Evolutionary conservation across 2,888 invertebrate species (phyloP), one percentile per base, ranked within the genome.

Genomic region (Nymphalis urticae): DNA sequence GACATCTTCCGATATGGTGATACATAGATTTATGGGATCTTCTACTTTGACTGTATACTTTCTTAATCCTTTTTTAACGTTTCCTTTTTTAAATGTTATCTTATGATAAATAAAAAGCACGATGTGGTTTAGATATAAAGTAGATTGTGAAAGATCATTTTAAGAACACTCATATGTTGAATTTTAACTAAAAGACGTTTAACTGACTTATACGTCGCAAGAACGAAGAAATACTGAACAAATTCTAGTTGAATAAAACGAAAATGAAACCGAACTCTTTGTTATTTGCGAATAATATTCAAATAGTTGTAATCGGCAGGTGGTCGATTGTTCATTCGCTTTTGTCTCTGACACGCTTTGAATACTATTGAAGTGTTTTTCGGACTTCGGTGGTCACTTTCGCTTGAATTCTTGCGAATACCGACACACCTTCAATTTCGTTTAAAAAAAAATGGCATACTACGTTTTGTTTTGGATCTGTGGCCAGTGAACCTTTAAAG

Each of bases 221-320:
- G 76, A 75, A 77, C 79, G 76, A 75, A 69, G 75, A 75, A 78
- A 76, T 76, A 90, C 89, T 88, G 83, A 82, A 75, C 75, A 61
- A 69, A 66, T 75, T 66, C 54, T 72, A 72, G 69, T 67, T 65
- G 73, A 75, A 74, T 77, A 73, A 83, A 82, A 77, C 81, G 87
- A 86, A 88, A 90, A 78, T 81, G 87, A 88, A 89, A 85, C 81
- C 71, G 62, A 63, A 68, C 68, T 73, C 78, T 76, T 82, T 80
- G 78, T 80, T 75, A 74, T 80, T 82, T 82, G 87, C 88, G 83
- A 90, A 91, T 89, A 88, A 87, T 89, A 90, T 91, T 87, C 87
- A 89, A 90, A 90, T 87, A 74, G 78, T 75, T 72, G 73, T 72
- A 74, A 85, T 82, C 90, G 72, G 84, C 87, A 87, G 91, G 91